Percentiles rank a stretch among this genome's conserved stretches.
Evolutionary conservation across 2,113 vertebrate genomes (phyloP).

Genomic region (Barnardius zonarius): DNA sequence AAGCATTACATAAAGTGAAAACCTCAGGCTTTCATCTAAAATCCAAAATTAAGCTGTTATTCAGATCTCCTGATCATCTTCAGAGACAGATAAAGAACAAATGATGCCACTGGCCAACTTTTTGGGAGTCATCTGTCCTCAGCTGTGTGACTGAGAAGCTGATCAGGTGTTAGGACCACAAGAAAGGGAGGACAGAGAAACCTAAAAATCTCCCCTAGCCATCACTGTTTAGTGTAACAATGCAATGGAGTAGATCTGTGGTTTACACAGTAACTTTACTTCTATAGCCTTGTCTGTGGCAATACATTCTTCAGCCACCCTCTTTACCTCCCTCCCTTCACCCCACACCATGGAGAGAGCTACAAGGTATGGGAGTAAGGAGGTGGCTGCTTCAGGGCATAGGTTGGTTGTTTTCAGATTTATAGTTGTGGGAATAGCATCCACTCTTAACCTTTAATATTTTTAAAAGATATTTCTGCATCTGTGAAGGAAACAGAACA

Average conservation of each 20-base stretch:
- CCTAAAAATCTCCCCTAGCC: neutral
- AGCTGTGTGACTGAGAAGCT: neutral
- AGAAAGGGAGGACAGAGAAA: neutral
- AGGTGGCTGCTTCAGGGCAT: neutral
- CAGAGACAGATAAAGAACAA: neutral
- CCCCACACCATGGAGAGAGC: neutral
- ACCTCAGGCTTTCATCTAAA: conserved; percentile 48
- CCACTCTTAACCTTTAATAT: neutral
- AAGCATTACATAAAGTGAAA: conserved; percentile 60
- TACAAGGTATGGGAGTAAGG: neutral
- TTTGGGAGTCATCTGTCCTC: neutral
- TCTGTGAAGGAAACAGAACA: neutral
- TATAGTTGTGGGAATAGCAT: neutral
- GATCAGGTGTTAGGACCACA: neutral
- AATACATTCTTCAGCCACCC: neutral
- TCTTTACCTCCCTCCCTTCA: neutral
- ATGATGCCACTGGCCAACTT: neutral
- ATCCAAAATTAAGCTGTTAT: conserved; percentile 24
- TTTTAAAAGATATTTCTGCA: neutral
- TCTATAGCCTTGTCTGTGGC: neutral
- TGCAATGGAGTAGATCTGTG: neutral
- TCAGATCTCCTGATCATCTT: conserved; percentile 29
- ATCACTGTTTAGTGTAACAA: neutral
- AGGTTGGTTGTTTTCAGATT: neutral
- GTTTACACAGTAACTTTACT: neutral